Conservation (phyloP, 2,888 invertebrate genomes). For the Kuschelorhynchus macadamiae region DNA sequence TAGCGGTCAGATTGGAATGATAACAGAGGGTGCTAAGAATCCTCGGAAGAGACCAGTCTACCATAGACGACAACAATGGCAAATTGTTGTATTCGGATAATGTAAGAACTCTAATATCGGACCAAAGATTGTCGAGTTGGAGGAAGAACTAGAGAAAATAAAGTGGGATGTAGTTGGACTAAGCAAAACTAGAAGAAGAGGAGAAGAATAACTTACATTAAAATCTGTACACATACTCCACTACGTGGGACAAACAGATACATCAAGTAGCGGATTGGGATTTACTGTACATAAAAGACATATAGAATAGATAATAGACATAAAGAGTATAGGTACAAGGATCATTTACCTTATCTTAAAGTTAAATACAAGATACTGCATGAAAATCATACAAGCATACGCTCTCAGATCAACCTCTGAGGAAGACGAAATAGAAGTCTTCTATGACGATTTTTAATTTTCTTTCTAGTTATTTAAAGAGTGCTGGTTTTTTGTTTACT, state of each 20-base stretch:
- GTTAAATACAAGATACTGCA: too few species aligned
- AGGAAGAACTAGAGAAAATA: background rate
- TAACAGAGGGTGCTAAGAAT: conserved; percentile 21
- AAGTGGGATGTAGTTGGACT: too few species aligned
- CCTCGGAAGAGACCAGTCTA: conserved; percentile 6
- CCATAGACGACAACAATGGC: background rate
- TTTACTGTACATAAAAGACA: background rate
- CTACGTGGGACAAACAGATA: background rate
- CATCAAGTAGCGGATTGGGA: background rate
- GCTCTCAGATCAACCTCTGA: too few species aligned
- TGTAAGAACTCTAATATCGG: background rate
- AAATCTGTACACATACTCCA: background rate
- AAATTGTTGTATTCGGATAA: conserved; percentile 1
- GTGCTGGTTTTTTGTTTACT: too few species aligned
- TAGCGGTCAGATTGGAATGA: conserved; percentile 17
- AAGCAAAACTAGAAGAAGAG: too few species aligned
- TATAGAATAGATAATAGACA: background rate
- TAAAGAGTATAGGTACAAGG: background rate
- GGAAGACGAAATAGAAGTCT: too few species aligned
- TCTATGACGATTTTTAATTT: too few species aligned
- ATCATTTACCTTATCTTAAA: background rate
- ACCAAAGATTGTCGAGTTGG: background rate
- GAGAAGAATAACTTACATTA: background rate
- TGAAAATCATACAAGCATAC: too few species aligned
- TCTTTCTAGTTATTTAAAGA: too few species aligned